phyloP scores from a whole-genome alignment of 2,113 vertebrate species.

The Cephalopterus ornatus region DNA sequence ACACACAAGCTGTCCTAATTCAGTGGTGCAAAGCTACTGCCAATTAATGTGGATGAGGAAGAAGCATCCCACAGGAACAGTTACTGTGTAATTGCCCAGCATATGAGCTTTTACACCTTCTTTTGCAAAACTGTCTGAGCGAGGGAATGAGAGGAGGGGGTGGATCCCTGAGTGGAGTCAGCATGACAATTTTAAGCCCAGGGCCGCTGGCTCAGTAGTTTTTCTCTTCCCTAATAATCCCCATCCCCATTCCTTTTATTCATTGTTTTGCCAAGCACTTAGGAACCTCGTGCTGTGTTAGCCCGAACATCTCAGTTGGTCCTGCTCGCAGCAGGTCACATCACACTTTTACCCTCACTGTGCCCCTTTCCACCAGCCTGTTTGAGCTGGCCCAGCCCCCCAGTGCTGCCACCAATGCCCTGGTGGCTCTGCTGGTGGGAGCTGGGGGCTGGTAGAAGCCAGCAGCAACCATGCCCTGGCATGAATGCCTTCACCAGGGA shows the following conservation, averaged over 20 bases:
- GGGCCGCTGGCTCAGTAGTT: constrained; percentile 8
- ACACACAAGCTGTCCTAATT: not conserved
- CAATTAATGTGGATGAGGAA: not conserved
- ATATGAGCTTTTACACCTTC: not conserved
- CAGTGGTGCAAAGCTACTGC: not conserved
- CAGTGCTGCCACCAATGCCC: accelerated
- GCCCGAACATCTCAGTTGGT: not conserved
- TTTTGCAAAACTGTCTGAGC: not conserved
- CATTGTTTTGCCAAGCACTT: not conserved
- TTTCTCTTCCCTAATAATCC: not conserved
- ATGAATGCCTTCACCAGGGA: not conserved
- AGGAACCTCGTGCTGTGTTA: not conserved
- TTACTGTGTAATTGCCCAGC: not conserved
- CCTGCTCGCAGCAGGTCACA: not conserved
- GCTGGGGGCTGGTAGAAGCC: not conserved
- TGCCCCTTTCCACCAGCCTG: not conserved
- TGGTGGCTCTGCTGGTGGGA: accelerated
- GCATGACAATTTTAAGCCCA: not conserved
- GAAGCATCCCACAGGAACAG: not conserved
- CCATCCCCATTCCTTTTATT: not conserved
- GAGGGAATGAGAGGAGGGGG: accelerated
- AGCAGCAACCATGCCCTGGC: not conserved
- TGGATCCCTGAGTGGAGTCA: not conserved
- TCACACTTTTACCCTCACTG: not conserved
- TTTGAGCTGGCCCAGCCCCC: not conserved